A percentile compares a stretch with the other conserved stretches of the same genome.
Evolutionary conservation across 92 coral and sea anemone species (phyloP).

Genomic region (Pocillopora grandis): DNA sequence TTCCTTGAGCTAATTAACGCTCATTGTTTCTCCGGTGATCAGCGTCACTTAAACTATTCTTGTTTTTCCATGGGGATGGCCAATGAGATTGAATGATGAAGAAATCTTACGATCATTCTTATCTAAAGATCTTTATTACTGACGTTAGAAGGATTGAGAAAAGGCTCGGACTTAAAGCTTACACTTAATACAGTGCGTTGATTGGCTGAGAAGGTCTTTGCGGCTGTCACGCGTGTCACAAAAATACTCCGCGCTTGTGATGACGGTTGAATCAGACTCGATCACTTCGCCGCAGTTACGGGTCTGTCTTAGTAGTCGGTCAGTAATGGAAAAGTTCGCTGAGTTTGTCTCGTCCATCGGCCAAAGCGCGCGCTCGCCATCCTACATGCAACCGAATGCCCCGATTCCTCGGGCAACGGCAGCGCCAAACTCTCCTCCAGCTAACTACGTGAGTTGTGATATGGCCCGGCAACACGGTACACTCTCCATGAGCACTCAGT

Average conservation of each 20-base stretch:
- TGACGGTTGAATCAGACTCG: conserved; percentile 42
- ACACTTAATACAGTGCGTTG: conserved; percentile 4
- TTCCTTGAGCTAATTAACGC: background rate
- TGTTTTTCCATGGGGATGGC: conserved; percentile 30
- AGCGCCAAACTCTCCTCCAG: conserved; percentile 44
- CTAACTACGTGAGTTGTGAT: conserved; percentile 55
- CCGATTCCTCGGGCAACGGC: conserved; percentile 55
- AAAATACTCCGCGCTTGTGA: conserved; percentile 52
- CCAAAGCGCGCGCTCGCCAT: conserved; percentile 54
- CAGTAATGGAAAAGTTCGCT: conserved; percentile 87
- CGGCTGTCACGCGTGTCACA: conserved; percentile 52
- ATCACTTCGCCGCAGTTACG: conserved; percentile 32
- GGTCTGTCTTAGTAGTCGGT: conserved; percentile 37
- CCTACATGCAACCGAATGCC: conserved; percentile 51
- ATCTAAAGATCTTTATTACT: conserved; percentile 48
- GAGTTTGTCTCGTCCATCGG: conserved; percentile 86
- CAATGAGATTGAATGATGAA: conserved; percentile 29
- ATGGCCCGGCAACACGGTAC: conserved; percentile 33
- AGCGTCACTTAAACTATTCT: conserved; percentile 16
- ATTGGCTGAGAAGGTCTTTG: conserved; percentile 19
- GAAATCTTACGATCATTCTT: conserved; percentile 38
- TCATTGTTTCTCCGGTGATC: conserved; percentile 6
- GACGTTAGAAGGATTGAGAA: conserved; percentile 35
- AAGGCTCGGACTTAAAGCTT: conserved; percentile 27
- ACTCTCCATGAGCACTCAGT: conserved; percentile 45